phyloP scores from a whole-genome alignment of 2,113 vertebrate genomes.

The Nymphicus hollandicus region DNA sequence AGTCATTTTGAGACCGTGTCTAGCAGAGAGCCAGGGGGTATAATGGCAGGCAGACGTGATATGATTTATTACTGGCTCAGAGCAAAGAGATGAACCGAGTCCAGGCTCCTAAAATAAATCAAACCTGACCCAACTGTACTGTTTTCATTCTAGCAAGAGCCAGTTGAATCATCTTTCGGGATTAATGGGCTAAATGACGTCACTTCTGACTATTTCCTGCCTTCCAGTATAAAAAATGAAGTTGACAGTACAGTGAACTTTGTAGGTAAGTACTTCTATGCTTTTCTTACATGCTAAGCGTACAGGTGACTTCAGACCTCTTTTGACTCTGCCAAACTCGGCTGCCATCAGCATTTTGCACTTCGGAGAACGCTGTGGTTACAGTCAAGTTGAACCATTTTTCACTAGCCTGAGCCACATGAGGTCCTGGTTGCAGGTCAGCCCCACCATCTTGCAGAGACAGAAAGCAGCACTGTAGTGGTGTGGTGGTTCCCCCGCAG shows the following conservation, averaged over 20 bases:
- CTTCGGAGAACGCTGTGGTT: neutral
- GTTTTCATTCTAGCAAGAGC: constrained; percentile 80
- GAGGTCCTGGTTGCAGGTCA: neutral
- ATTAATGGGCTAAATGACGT: constrained; percentile 77
- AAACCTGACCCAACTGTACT: constrained; percentile 32
- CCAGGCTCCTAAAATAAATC: constrained; percentile 11
- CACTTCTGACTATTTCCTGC: constrained; percentile 74
- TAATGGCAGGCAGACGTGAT: neutral
- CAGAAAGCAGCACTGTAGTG: neutral
- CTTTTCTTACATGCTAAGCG: neutral
- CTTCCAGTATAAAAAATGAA: constrained; percentile 79
- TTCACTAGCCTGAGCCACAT: neutral
- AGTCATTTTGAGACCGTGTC: neutral
- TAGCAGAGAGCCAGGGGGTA: neutral
- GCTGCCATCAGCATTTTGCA: neutral
- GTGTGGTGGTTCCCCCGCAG: neutral
- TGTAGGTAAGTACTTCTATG: constrained; percentile 74
- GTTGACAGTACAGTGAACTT: constrained; percentile 83
- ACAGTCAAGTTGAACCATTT: neutral
- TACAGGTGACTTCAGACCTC: neutral
- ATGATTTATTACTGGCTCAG: neutral
- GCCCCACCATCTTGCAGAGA: neutral
- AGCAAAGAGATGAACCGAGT: neutral
- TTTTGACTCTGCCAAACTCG: neutral
- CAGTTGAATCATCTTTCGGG: constrained; percentile 78